Evolutionary conservation across 2,888 invertebrate genomes (phyloP).

Genomic region (Eilema caniola): DNA sequence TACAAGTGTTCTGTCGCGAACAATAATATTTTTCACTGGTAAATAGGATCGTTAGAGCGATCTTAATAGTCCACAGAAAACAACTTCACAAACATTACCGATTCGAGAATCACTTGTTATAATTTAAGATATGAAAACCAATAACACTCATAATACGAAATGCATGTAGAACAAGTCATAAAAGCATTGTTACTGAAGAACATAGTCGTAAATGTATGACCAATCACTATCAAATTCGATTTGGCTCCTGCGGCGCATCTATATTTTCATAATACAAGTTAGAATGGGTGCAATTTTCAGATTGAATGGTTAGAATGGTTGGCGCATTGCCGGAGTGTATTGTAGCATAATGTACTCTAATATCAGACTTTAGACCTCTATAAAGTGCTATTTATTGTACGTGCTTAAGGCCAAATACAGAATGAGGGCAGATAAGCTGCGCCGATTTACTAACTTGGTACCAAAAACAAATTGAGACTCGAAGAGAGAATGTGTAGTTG

Average conservation of each 20-base stretch:
- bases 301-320: neutral
- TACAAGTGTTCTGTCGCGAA: too few relatives aligned
- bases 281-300: conserved; percentile 13
- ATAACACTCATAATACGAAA: neutral
- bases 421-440: too few relatives aligned
- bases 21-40: neutral
- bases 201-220: neutral
- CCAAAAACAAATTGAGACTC: too few relatives aligned
- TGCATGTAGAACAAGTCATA: conserved; percentile 10
- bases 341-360: neutral
- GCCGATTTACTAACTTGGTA: too few relatives aligned
- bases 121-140: neutral
- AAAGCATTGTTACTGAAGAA: conserved; percentile 5
- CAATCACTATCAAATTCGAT: conserved; percentile 28
- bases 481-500: too few relatives aligned
- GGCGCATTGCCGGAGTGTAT: conserved; percentile 11
- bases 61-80: neutral
- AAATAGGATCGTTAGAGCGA: neutral
- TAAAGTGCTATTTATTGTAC: neutral
- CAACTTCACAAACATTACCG: neutral
- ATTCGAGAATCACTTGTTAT: neutral
- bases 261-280: conserved; percentile 22
- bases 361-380: neutral
- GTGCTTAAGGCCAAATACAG: neutral
- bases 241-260: conserved; percentile 14